Conservation (phyloP, 2,797 vertebrate genomes). For the Myripristis murdjan region DNA sequence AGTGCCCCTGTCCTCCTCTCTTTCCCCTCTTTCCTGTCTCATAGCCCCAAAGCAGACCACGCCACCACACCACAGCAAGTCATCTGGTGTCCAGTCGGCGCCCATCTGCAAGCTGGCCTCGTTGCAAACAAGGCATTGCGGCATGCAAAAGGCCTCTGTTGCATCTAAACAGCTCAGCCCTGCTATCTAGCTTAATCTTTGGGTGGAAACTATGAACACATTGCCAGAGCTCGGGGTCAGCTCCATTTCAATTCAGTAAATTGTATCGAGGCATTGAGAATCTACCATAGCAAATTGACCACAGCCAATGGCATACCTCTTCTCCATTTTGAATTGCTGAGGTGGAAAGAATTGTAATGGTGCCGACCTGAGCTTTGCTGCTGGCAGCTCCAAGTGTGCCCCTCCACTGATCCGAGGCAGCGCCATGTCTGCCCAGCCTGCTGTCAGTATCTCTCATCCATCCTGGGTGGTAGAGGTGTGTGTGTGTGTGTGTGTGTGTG, state of each 20-base stretch:
- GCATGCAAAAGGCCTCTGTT: constrained; percentile 51
- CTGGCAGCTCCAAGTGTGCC: constrained; percentile 67
- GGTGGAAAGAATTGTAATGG: constrained; percentile 73
- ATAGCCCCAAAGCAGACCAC: constrained; percentile 56
- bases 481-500: constrained; percentile 11
- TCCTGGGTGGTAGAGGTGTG: constrained; percentile 55
- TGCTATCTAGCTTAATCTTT: constrained; percentile 53
- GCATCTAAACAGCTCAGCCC: constrained; percentile 55
- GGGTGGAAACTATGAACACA: constrained; percentile 66
- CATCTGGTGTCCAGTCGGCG: constrained; percentile 76
- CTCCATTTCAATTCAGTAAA: constrained; percentile 70
- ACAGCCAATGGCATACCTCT: constrained; percentile 61
- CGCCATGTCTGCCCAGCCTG: constrained; percentile 66
- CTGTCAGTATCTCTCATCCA: constrained; percentile 64
- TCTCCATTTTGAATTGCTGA: constrained; percentile 70
- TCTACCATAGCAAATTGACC: constrained; percentile 58
- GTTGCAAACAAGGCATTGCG: constrained; percentile 67
- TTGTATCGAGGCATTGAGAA: constrained; percentile 51
- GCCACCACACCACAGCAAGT: constrained; percentile 61
- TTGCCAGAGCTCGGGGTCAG: constrained; percentile 65
- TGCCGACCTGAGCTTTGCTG: constrained; percentile 64
- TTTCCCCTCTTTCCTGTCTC: constrained; percentile 34
- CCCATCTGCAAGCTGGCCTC: constrained; percentile 69
- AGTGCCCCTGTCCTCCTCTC: constrained; percentile 34
- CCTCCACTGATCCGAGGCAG: constrained; percentile 73